Evolutionary conservation across 2,888 invertebrate genomes (phyloP).

Genomic region (Trachelus tabidus): DNA sequence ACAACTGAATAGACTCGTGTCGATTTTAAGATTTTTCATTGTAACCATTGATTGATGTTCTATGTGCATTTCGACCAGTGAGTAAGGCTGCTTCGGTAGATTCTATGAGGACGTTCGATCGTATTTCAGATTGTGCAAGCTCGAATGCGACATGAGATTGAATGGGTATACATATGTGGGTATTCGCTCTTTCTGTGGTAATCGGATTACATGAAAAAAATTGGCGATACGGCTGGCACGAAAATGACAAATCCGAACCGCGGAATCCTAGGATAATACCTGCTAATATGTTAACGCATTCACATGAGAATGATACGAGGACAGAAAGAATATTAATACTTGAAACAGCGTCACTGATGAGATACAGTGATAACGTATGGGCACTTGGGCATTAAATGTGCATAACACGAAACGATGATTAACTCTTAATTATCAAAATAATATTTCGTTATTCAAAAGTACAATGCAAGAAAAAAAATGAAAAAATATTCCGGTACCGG

Average conservation of each 20-base stretch:
- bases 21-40: not conserved
- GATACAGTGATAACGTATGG: not conserved
- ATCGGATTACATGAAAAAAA: slow-evolving; percentile 51
- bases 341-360: not conserved
- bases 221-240: slow-evolving; percentile 32
- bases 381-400: not conserved
- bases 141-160: slow-evolving; percentile 45
- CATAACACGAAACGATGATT: too few species aligned
- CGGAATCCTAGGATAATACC: not conserved
- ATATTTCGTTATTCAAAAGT: not conserved
- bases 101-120: slow-evolving; percentile 37
- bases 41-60: not conserved
- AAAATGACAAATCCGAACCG: not conserved
- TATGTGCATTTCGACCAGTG: not conserved
- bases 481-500: slow-evolving; percentile 41
- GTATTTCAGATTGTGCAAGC: slow-evolving; percentile 46
- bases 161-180: slow-evolving; percentile 37
- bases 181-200: slow-evolving; percentile 26
- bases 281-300: not conserved
- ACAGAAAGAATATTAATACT: not conserved
- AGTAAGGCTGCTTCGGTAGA: not conserved
- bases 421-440: not conserved
- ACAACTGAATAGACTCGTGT: not conserved
- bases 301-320: not conserved
- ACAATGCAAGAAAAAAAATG: not conserved